phyloP scores from a whole-genome alignment of 1,140 invertebrate species.

The Leptopilina boulardi region DNA sequence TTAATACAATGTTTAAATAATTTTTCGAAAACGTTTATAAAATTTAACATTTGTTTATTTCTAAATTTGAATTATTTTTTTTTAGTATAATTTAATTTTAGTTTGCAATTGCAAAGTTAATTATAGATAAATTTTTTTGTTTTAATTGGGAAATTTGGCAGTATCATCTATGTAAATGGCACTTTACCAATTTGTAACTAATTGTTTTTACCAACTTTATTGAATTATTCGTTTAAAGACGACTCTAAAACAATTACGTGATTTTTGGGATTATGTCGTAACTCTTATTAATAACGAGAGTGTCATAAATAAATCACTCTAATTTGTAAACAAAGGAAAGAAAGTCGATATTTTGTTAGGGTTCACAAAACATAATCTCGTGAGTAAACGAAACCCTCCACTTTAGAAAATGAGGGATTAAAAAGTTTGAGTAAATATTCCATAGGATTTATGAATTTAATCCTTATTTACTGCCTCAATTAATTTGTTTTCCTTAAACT shows the following conservation, averaged over 20 bases:
- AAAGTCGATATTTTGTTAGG: constrained; percentile 15
- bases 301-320: background rate
- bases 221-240: background rate
- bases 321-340: constrained; percentile 14
- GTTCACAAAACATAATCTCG: constrained; percentile 1
- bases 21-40: no score
- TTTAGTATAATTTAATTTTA: background rate
- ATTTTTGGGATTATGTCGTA: background rate
- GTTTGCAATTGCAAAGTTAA: background rate
- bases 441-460: background rate
- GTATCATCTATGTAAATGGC: constrained; percentile 12
- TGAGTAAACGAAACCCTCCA: constrained; percentile 8
- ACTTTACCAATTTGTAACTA: constrained; percentile 12
- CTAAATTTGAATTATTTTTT: background rate
- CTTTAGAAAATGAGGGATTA: constrained; percentile 10
- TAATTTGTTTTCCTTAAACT: background rate
- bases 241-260: background rate
- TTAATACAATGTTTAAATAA: no score
- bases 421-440: constrained; percentile 6
- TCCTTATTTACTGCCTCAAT: background rate
- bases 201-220: constrained; percentile 5
- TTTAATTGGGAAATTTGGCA: constrained; percentile 28
- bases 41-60: background rate
- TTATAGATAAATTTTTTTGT: background rate
- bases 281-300: background rate